phyloP scores from a whole-genome alignment of 2,113 vertebrate species.

The Trichechus manatus region DNA sequence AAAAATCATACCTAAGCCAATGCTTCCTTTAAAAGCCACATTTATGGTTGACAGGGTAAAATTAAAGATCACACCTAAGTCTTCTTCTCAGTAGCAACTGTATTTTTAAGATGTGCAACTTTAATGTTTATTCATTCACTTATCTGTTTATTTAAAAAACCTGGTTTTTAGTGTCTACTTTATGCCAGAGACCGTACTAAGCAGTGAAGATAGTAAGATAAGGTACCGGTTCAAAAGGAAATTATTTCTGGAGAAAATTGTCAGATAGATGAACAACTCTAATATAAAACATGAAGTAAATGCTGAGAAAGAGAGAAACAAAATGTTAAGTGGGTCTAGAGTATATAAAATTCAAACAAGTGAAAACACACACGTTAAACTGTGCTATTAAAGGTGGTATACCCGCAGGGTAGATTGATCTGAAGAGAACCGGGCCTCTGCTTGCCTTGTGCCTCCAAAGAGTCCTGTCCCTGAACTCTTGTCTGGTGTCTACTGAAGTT shows the following conservation, averaged over 20 bases:
- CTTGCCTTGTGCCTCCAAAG: background rate
- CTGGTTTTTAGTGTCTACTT: background rate
- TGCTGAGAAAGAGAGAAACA: background rate
- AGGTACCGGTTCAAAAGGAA: constrained; percentile 1
- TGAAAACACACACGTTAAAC: background rate
- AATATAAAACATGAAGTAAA: background rate
- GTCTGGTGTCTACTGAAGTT: background rate
- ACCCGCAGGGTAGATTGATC: background rate
- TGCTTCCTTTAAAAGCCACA: background rate
- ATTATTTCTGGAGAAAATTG: background rate
- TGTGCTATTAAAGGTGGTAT: background rate
- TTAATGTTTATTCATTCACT: background rate
- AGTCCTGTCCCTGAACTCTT: background rate
- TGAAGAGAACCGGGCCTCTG: background rate
- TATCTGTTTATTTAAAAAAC: background rate
- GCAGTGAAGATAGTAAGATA: background rate
- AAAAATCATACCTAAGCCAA: background rate
- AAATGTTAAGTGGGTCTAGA: background rate
- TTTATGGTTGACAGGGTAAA: background rate
- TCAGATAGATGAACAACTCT: background rate
- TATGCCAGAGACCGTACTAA: background rate
- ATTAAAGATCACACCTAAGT: background rate
- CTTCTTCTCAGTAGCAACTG: background rate
- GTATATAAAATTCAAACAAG: background rate
- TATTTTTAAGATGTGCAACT: constrained; percentile 4